Evolutionary conservation across 2,113 vertebrate genomes (phyloP).

Genomic region (Syrrhaptes paradoxus): DNA sequence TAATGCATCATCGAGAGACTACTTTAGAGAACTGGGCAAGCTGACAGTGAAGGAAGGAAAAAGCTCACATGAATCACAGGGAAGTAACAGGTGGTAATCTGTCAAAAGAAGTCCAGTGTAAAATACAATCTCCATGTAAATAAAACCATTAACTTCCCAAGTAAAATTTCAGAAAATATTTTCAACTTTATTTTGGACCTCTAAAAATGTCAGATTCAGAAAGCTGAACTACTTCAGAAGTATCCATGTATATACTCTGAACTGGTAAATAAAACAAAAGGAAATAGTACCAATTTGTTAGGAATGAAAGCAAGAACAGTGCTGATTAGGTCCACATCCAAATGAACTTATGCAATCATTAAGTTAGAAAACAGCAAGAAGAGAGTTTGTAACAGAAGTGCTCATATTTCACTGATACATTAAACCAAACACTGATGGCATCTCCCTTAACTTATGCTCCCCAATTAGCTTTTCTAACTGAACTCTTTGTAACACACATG

Average conservation of each 20-base stretch:
- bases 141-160: neutral
- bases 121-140: neutral
- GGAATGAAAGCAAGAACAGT: neutral
- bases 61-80: neutral
- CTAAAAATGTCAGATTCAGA: neutral
- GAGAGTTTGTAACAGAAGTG: neutral
- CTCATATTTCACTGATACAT: neutral
- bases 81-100: neutral
- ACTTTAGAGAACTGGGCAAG: neutral
- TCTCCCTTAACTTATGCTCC: neutral
- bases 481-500: neutral
- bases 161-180: neutral
- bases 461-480: neutral
- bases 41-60: neutral
- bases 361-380: neutral
- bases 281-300: neutral
- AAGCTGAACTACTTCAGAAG: neutral
- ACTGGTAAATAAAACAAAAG: neutral
- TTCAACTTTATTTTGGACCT: neutral
- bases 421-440: fast-evolving
- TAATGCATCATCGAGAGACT: neutral
- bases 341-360: neutral
- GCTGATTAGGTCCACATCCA: neutral
- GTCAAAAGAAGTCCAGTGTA: neutral
- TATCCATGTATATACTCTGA: neutral